Base-by-base conservation (phyloP, 2,113 vertebrate genomes). In the Tachuris rubrigastra region DNA sequence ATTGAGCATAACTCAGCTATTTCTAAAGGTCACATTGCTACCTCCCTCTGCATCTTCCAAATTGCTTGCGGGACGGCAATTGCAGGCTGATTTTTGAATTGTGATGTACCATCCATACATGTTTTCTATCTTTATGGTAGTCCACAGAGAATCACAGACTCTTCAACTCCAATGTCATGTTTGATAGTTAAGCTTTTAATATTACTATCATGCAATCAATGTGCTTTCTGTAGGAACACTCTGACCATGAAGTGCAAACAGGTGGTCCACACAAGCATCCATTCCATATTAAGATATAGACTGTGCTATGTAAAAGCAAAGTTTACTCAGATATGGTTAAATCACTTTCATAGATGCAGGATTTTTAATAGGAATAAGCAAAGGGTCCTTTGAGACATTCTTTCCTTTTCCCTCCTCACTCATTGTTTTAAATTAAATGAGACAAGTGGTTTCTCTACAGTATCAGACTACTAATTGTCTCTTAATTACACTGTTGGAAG, bases 11-110 rank as follows among this genome's bases (percentile, higher is more conserved):
- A 92, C 67, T 93, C 88, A 93, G 86, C 49, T 87, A 15, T 91
- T 89, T 96, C 56, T 81, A 86, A 88, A 90, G 69, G 86, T 72
- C 86, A 87, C 23, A 33, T 14, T 41, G 47, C 50, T 84, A 44
- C 60, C n/a, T 93, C 16, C 22, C 44, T 71, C 35, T 2, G 1
- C 30, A 50, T 84, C 90, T 88, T 44, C 79, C 73, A 62, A 28
- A 9, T 12, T 78, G 47, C 31, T 16, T 20, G 44, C n/a, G 42
- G 52, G 56, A n/a, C n/a, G 16, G 52, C 72, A 65, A 14, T 3
- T 5, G 37, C 28, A 77, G 50, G 30, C 19, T 22, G 28, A 27
- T 66, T 65, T 88, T 85, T n/a, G 15, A 23, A 60, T 25, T 14
- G 23, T 39, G 78, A 24, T 35, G 25, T 10, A 28, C n/a, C n/a